These are phyloP conservation scores for Eriocheir sinensis DNA, from an alignment of 1,140 invertebrate species.

Conservation along the genomic window DNA sequence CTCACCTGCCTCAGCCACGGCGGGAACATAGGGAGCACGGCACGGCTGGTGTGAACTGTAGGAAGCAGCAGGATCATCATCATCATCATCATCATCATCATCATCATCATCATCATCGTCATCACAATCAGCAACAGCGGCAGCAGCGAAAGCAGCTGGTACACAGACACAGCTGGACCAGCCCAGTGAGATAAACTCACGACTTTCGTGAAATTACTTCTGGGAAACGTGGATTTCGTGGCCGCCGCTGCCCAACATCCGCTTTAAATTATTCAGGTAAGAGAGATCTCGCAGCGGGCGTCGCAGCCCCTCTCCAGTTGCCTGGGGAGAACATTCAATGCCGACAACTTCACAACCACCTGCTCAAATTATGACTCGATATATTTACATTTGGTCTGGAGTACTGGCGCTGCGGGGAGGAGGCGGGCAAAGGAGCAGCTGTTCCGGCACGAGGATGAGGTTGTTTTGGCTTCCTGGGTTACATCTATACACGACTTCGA, in stretches of 20 bases:
- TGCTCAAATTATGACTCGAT: not conserved
- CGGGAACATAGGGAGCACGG: too few relatives aligned
- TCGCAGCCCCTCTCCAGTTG: not conserved
- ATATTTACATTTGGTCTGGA: not conserved
- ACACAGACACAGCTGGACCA: not conserved
- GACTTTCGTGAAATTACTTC: slow-evolving; percentile 25
- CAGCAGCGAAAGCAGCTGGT: not conserved
- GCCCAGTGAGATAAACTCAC: not conserved
- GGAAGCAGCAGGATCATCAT: too few relatives aligned
- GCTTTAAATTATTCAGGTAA: slow-evolving; percentile 12
- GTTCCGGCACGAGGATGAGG: not conserved
- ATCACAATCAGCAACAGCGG: not conserved
- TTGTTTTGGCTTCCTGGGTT: not conserved
- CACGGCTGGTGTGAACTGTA: not conserved
- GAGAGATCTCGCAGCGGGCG: not conserved
- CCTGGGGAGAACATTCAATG: not conserved
- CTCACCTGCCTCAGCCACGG: not conserved
- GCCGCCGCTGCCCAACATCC: not conserved
- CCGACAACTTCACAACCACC: not conserved
- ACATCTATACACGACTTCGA: too few relatives aligned
- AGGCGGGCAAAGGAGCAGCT: too few relatives aligned
- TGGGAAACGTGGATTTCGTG: not conserved
- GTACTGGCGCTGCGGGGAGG: not conserved
- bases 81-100: too few relatives aligned
- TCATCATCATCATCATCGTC: too few relatives aligned